Base-by-base conservation (phyloP, 2,797 vertebrate genomes). In the Siniperca obscura region DNA sequence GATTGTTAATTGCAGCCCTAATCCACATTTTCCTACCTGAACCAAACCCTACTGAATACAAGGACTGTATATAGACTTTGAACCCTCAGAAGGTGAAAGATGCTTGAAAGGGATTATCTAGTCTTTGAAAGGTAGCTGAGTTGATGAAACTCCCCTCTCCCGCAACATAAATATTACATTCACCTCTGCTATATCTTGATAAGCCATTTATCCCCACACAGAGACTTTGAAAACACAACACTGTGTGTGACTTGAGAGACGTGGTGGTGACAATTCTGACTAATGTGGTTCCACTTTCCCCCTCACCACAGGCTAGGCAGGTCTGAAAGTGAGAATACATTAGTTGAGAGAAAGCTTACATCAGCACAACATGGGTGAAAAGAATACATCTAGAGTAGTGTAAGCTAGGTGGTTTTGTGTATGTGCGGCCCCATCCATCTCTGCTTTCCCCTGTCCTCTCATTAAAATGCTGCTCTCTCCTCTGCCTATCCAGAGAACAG, bases 381-480 rank as follows among this genome's bases (percentile, higher is more conserved):
- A 70, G 57, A 60, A 76, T 13, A 64, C 36, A 80, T 76, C 65
- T n/a, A 53, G 36, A 66, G 44, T n/a, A 62, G 65, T 70, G 78
- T 77, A 52, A 55, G 52, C 65, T 64, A 14, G 42, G 30, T 64
- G 8, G 62, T 57, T 87, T 55, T 77, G 53, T 72, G 42, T 73
- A 44, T 70, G 71, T 72, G 76, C 4, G 25, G 68, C 69, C 48
- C 42, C 81, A 88, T 91, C 81, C 79, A 80, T 87, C 82, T 84
- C 42, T 70, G 80, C 70, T 62, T 50, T 44, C 56, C 21, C 50
- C 60, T 5, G 50, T 75, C 59, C 60, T 75, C 74, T 86, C 81
- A 88, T 92, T 89, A 73, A 86, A 75, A 90, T 82, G 76, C 75
- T 64, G 48, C 78, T 76, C 70, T 68, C 78, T 81, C 48, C 69